Evolutionary conservation across 2,113 vertebrate genomes (phyloP), one percentile per base, ranked within the genome.

Genomic region (Clarias macrocephalus): DNA sequence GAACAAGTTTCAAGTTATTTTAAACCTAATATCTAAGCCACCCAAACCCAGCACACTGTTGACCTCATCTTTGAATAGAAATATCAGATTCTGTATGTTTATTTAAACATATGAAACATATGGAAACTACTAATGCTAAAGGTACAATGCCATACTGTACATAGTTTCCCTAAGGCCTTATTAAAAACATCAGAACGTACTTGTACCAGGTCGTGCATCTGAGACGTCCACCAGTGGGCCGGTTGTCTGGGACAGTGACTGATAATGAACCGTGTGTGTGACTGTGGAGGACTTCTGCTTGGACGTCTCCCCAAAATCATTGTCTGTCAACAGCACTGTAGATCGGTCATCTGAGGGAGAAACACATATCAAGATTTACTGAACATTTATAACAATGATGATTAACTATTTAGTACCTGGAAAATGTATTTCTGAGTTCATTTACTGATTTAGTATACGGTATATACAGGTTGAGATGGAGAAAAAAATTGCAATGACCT

Each of bases 261-360:
- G 98, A 94, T 99, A 99, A 88, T 99, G 98, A 83, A 99, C 98
- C 0, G 98, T 99, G 93, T 99, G 98, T 18, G 98, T 99, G 90
- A 99, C 98, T 0, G 98, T 99, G 92, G 99, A 95, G 19, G 98
- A 99, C 92, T 99, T 99, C 90, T 98, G 98, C 89, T 99, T 99
- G 62, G 96, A 97, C 0, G 97, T 97, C 91, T 99, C 98, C 56
- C 98, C 98, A 84, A 99, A 99, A 91, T 99, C 98, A 57, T 98
- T 98, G 91, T 99, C 98, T 0, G 98, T 99, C 91, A 99, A 85
- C 92, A 99, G 93, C 89, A 99, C 98, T 0, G 98, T 99, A 19
- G 98, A 99, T 89, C 98, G 96, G 92, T 99, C 98, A 30, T 99
- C 98, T 99, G 73, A 0, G 63, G 56, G 85, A 90, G 80, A 37